Percentiles rank a stretch among this genome's conserved stretches.
phyloP scores from a whole-genome alignment of 1,140 invertebrate species.

The Meloidogyne exigua region DNA sequence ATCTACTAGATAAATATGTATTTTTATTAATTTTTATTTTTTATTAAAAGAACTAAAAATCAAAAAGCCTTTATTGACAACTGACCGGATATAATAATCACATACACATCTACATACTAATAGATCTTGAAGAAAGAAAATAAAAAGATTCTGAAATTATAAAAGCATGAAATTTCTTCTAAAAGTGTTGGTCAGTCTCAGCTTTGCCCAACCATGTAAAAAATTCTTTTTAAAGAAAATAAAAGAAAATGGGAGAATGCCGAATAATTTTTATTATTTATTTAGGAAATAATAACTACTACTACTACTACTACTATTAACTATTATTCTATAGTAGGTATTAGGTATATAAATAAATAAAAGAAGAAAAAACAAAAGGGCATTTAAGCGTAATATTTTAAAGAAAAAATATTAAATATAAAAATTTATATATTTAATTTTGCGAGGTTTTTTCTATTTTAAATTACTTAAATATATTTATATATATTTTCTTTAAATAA shows the following conservation, averaged over 20 bases:
- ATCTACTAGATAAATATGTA: no score
- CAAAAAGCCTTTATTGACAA: background rate
- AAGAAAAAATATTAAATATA: background rate
- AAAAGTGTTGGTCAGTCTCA: background rate
- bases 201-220: background rate
- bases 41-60: no score
- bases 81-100: background rate
- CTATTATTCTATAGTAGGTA: no score
- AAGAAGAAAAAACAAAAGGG: background rate
- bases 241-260: background rate
- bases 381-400: background rate
- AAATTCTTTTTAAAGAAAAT: background rate
- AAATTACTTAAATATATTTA: no score
- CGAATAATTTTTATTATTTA: background rate
- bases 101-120: no score
- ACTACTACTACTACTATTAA: no score
- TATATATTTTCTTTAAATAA: no score
- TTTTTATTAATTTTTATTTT: no score
- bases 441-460: no score
- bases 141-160: background rate
- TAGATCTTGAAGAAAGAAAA: background rate
- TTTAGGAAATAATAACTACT: background rate
- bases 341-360: no score
- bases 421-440: background rate
- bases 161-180: background rate